Evolutionary conservation across 2,888 invertebrate species (phyloP).

Genomic region (Caenorhabditis uteleia): DNA sequence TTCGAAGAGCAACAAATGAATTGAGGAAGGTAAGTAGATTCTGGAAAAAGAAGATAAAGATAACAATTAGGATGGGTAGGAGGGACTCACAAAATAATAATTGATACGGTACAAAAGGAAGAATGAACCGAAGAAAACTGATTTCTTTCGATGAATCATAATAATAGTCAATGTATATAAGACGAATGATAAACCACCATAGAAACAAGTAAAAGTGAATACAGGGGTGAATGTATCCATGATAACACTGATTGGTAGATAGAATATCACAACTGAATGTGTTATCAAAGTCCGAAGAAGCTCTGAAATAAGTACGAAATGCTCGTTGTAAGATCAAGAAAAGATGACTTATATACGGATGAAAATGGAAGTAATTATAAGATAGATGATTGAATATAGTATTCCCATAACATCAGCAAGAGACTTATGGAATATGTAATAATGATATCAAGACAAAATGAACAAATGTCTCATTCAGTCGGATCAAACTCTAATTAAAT

Average conservation of each 20-base stretch:
- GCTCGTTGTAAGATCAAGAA: too few relatives aligned
- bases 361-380: too few relatives aligned
- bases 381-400: too few relatives aligned
- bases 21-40: slow-evolving; percentile 20
- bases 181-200: slow-evolving; percentile 8
- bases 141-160: background rate
- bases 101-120: background rate
- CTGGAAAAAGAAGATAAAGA: slow-evolving; percentile 3
- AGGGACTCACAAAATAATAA: slow-evolving; percentile 2
- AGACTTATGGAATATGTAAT: too few relatives aligned
- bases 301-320: background rate
- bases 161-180: slow-evolving; percentile 5
- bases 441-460: too few relatives aligned
- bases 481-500: too few relatives aligned
- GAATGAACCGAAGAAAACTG: background rate
- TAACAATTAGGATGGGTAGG: background rate
- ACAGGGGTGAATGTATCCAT: slow-evolving; percentile 8
- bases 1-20: slow-evolving; percentile 10
- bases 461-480: too few relatives aligned
- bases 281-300: too few relatives aligned
- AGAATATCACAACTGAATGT: too few relatives aligned
- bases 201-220: slow-evolving; percentile 6
- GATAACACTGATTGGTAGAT: too few relatives aligned
- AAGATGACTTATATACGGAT: too few relatives aligned
- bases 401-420: too few relatives aligned